Evolutionary conservation across 2,797 vertebrate species (phyloP).

Genomic region (Naso thynnoides): DNA sequence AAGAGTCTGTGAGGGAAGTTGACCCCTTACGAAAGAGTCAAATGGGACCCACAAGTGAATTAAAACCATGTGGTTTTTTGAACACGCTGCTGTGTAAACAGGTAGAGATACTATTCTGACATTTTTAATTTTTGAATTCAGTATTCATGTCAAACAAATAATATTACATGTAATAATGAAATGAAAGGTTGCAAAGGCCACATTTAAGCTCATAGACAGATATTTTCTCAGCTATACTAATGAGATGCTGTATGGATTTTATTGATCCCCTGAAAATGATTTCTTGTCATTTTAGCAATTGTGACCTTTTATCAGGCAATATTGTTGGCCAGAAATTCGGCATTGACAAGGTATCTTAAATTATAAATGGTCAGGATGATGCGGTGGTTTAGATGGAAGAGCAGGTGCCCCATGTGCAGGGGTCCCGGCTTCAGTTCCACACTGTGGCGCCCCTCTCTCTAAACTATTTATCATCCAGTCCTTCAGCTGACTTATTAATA

Average conservation of each 20-base stretch:
- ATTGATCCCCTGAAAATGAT: slow-evolving; percentile 17
- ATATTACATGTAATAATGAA: slow-evolving; percentile 2
- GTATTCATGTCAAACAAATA: slow-evolving; percentile 7
- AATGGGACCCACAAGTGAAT: slow-evolving; percentile 52
- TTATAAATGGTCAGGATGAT: too few species aligned
- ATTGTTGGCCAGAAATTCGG: slow-evolving; percentile 5
- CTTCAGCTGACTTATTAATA: too few species aligned
- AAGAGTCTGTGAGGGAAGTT: slow-evolving; percentile 57
- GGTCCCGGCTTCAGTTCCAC: too few species aligned
- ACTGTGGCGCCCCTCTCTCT: too few species aligned
- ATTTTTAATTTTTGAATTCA: background rate
- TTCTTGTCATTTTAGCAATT: slow-evolving; percentile 17
- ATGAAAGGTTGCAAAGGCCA: background rate
- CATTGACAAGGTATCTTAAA: slow-evolving; percentile 5
- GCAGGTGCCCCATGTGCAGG: too few species aligned
- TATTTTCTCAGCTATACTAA: background rate
- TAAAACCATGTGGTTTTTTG: slow-evolving; percentile 51
- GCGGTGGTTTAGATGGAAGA: too few species aligned
- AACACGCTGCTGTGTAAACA: slow-evolving; percentile 36
- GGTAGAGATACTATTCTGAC: background rate
- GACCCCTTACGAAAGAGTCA: slow-evolving; percentile 45
- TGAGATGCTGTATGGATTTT: slow-evolving; percentile 26
- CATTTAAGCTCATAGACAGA: background rate
- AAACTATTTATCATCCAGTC: too few species aligned
- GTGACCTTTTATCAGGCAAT: slow-evolving; percentile 27